Percentiles rank a stretch among this genome's conserved stretches.
Conservation (phyloP, 2,113 vertebrate genomes). For the Cyphomyrus plagiostoma region DNA sequence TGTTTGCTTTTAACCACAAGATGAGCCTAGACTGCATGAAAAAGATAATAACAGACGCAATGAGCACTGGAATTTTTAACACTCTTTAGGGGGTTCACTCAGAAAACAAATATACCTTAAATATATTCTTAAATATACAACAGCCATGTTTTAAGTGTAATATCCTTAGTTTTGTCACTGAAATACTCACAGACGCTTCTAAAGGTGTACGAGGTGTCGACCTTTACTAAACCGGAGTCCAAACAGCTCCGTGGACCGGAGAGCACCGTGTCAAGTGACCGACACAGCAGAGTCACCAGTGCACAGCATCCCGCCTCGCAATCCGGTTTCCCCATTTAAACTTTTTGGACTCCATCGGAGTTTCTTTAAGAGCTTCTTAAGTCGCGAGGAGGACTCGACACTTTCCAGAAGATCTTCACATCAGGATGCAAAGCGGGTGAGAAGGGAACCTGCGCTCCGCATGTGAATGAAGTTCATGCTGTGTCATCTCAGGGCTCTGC, state of each 20-base stretch:
- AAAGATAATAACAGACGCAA: background rate
- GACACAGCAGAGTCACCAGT: background rate
- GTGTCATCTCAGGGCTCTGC: constrained; percentile 7
- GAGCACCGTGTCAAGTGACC: background rate
- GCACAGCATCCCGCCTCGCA: background rate
- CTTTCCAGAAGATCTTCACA: background rate
- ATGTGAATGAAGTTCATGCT: constrained; percentile 13
- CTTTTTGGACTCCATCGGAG: too few relatives aligned
- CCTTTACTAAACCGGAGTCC: background rate
- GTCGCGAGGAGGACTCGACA: background rate
- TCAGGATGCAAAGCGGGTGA: constrained; percentile 1
- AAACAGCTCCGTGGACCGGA: background rate
- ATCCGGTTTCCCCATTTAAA: background rate
- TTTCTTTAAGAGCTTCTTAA: background rate
- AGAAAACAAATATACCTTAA: background rate
- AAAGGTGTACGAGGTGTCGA: background rate
- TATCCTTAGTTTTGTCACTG: background rate
- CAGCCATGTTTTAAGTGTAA: background rate
- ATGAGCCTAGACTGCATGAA: background rate
- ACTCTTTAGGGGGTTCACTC: background rate
- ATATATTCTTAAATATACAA: background rate
- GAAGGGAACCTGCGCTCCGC: background rate
- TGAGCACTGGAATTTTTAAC: background rate
- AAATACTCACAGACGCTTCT: background rate
- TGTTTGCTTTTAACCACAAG: background rate